phyloP scores from a whole-genome alignment of 2,113 vertebrate species.

The Cavia porcellus region DNA sequence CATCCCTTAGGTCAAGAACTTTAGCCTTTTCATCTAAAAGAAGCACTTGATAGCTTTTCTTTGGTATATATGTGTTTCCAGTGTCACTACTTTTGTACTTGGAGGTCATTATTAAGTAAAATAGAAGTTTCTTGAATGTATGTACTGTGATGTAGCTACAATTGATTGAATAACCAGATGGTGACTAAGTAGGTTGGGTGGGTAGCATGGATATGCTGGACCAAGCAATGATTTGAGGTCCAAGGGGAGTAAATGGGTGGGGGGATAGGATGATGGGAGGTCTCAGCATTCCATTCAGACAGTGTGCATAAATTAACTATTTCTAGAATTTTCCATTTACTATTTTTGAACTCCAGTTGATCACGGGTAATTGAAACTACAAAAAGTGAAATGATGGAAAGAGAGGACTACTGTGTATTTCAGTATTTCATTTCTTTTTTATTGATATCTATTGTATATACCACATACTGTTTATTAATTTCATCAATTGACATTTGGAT shows the following conservation, averaged over 20 bases:
- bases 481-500: background rate
- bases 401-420: background rate
- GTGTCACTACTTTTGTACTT: background rate
- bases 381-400: background rate
- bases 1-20: background rate
- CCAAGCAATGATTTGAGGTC: background rate
- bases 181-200: background rate
- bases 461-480: slow-evolving; percentile 9
- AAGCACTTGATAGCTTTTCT: background rate
- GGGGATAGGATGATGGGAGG: background rate
- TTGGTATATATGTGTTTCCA: background rate
- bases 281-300: background rate
- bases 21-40: background rate
- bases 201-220: background rate
- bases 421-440: slow-evolving; percentile 32
- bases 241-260: background rate
- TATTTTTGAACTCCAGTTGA: background rate
- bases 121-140: background rate
- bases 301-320: background rate
- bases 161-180: background rate
- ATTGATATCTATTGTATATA: slow-evolving; percentile 29
- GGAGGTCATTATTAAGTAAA: background rate
- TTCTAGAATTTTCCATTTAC: background rate
- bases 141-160: background rate
- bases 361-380: background rate